Evolutionary conservation across 2,888 invertebrate species (phyloP).

Genomic region (Agrochola lychnidis): DNA sequence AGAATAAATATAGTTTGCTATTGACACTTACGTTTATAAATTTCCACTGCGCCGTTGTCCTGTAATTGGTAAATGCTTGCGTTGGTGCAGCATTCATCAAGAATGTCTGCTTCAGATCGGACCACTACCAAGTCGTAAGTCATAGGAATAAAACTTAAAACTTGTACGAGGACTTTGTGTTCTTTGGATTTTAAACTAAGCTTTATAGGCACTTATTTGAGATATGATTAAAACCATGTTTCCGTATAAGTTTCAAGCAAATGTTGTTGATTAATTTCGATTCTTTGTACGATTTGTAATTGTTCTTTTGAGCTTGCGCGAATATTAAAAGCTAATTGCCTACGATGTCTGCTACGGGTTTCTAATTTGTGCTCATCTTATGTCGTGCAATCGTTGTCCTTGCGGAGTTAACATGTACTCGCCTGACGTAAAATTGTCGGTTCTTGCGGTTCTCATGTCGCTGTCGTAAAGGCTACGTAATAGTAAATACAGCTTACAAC

Average conservation of each 20-base stretch:
- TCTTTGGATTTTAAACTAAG: too few species aligned
- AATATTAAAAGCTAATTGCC: neutral
- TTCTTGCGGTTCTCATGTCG: neutral
- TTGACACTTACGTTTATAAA: conserved; percentile 20
- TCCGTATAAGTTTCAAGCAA: neutral
- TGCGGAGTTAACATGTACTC: neutral
- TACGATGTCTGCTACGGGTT: neutral
- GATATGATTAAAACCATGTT: neutral
- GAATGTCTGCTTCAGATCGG: conserved; percentile 2
- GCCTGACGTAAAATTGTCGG: too few species aligned
- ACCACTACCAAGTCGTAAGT: conserved; percentile 25
- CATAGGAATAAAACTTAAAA: neutral
- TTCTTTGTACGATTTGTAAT: neutral
- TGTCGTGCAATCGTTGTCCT: neutral
- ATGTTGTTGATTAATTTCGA: neutral
- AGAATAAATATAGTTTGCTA: conserved; percentile 13
- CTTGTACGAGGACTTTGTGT: neutral
- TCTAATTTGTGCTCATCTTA: neutral
- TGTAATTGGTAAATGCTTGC: conserved; percentile 27
- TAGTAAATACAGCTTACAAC: neutral
- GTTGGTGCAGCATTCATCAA: conserved; percentile 14
- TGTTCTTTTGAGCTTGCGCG: neutral
- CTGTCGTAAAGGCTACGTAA: neutral
- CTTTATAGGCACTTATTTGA: neutral
- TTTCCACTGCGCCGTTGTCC: conserved; percentile 19